These are phyloP conservation scores for Drosophila macrospina DNA, from an alignment of 2,888 invertebrate genomes.

Conservation along the genomic window DNA sequence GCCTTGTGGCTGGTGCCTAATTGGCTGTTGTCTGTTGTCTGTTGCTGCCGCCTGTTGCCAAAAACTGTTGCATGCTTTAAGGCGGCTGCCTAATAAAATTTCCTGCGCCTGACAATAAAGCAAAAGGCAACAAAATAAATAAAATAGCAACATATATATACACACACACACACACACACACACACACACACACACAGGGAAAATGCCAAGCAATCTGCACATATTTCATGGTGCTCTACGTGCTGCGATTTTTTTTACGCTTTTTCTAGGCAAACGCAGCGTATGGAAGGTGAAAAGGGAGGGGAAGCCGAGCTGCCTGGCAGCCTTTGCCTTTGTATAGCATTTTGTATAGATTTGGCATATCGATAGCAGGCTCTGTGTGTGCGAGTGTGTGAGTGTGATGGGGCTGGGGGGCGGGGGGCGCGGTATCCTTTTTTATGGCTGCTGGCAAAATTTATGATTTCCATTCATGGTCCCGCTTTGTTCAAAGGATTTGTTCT, in stretches of 20 bases:
- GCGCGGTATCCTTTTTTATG: constrained; percentile 65
- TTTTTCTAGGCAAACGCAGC: constrained; percentile 26
- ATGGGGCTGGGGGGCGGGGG: not conserved
- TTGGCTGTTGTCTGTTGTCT: constrained; percentile 51
- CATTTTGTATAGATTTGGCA: constrained; percentile 71
- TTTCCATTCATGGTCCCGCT: constrained; percentile 65
- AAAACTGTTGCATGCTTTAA: constrained; percentile 79
- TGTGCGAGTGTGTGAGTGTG: constrained; percentile 9
- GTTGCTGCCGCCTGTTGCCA: constrained; percentile 47
- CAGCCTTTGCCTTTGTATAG: constrained; percentile 40
- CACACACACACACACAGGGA: constrained; percentile 4
- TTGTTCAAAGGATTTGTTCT: constrained; percentile 77
- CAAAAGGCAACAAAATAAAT: constrained; percentile 60
- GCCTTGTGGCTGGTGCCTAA: constrained; percentile 48
- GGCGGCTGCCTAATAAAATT: constrained; percentile 73
- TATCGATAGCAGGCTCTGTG: constrained; percentile 64
- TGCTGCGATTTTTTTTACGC: constrained; percentile 53
- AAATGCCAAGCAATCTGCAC: constrained; percentile 54
- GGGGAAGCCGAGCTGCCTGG: constrained; percentile 24
- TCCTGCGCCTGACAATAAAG: constrained; percentile 58
- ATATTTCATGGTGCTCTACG: constrained; percentile 59
- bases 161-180: not conserved
- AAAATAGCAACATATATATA: constrained; percentile 48
- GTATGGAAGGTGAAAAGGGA: not conserved
- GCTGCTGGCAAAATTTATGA: constrained; percentile 78